Conservation (phyloP, 1,140 invertebrate genomes). For the Micrasema minimum region DNA sequence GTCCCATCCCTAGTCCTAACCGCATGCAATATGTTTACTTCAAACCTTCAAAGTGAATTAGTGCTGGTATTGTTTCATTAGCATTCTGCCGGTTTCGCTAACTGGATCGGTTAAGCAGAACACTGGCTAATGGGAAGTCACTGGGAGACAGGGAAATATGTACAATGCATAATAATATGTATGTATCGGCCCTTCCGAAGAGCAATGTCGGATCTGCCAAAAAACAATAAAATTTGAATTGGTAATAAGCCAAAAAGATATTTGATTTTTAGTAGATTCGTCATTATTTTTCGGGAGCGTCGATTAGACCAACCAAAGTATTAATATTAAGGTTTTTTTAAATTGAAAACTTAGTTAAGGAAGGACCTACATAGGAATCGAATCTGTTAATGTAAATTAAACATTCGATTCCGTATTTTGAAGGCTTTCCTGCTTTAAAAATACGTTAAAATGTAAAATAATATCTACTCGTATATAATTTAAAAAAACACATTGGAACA, state of each 20-base stretch:
- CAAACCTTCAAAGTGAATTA: slow-evolving; percentile 38
- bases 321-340: background rate
- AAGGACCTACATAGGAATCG: no score
- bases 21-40: slow-evolving; percentile 31
- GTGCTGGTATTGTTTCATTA: slow-evolving; percentile 26
- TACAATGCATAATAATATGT: background rate
- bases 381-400: no score
- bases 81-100: slow-evolving; percentile 24
- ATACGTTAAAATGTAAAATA: no score
- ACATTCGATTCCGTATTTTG: no score
- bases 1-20: slow-evolving; percentile 7
- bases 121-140: background rate
- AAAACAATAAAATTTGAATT: background rate
- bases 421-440: no score
- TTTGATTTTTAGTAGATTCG: background rate
- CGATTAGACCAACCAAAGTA: background rate
- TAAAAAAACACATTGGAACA: no score
- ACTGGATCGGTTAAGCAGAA: slow-evolving; percentile 11
- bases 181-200: background rate
- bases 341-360: no score
- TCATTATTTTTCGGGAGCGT: background rate
- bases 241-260: slow-evolving; percentile 3
- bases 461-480: no score
- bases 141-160: background rate
- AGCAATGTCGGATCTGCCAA: background rate